Conservation (phyloP, 2,797 vertebrate species). For the Notoglanidium macrostoma region DNA sequence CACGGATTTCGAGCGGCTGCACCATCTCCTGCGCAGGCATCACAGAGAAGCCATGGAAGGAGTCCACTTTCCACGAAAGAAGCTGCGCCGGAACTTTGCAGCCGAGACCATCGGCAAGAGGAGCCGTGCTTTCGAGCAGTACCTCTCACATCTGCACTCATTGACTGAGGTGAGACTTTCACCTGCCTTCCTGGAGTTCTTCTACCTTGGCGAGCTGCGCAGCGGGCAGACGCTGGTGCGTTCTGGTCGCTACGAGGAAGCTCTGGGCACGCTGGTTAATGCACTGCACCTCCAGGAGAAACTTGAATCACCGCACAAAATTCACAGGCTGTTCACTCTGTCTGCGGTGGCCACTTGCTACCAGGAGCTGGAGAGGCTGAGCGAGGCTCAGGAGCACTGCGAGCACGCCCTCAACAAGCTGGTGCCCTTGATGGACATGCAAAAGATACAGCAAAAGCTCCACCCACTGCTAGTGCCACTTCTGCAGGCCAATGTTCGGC, state of each 20-base stretch:
- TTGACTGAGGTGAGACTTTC: constrained; percentile 76
- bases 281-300: constrained; percentile 85
- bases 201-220: constrained; percentile 85
- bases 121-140: constrained; percentile 93
- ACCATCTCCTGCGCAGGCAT: constrained; percentile 78
- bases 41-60: constrained; percentile 82
- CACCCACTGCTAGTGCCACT: constrained; percentile 84
- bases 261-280: constrained; percentile 83
- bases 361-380: constrained; percentile 85
- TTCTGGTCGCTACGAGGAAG: constrained; percentile 83
- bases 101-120: constrained; percentile 92
- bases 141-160: constrained; percentile 86
- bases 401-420: constrained; percentile 83
- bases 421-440: constrained; percentile 63
- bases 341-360: constrained; percentile 85
- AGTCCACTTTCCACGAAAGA: constrained; percentile 89
- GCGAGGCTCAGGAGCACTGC: constrained; percentile 83
- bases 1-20: constrained; percentile 88
- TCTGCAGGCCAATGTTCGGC: constrained; percentile 80
- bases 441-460: constrained; percentile 18
- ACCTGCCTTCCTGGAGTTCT: constrained; percentile 83
- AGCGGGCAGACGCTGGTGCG: constrained; percentile 83
- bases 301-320: constrained; percentile 69
- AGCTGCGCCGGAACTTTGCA: constrained; percentile 86
- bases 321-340: constrained; percentile 82